Evolutionary conservation across 2,888 invertebrate genomes (phyloP).

Genomic region (Zele albiditarsus): DNA sequence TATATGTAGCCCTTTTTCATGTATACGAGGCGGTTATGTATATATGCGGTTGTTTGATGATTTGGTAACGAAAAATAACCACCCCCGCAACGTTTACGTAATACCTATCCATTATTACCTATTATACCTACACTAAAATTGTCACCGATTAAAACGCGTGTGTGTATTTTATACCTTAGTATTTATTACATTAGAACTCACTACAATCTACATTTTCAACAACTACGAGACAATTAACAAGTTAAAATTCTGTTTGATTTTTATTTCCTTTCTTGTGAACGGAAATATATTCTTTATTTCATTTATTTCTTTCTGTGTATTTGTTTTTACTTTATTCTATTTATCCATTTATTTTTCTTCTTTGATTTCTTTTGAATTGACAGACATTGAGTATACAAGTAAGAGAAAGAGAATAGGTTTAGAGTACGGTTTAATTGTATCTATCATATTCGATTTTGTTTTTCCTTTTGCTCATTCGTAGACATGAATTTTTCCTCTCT

Average conservation of each 20-base stretch:
- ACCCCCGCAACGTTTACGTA: constrained; percentile 8
- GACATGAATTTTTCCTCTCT: constrained; percentile 36
- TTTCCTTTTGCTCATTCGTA: no score
- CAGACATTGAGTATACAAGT: constrained; percentile 28
- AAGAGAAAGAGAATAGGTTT: constrained; percentile 37
- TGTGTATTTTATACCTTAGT: constrained; percentile 43
- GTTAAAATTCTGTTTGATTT: constrained; percentile 3
- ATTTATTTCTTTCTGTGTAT: constrained; percentile 31
- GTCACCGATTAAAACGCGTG: constrained; percentile 45
- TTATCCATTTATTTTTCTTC: constrained; percentile 23
- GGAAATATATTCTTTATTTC: constrained; percentile 34
- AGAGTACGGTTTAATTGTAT: constrained; percentile 21
- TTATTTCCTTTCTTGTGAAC: constrained; percentile 27
- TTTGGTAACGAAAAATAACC: background rate
- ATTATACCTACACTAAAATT: constrained; percentile 64
- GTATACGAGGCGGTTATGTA: no score
- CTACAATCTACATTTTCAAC: constrained; percentile 68
- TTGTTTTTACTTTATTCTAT: constrained; percentile 15
- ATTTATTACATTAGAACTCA: constrained; percentile 67
- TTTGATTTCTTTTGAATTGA: constrained; percentile 9
- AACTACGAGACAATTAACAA: constrained; percentile 60
- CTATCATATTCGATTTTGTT: background rate
- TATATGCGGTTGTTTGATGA: background rate
- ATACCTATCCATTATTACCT: constrained; percentile 54
- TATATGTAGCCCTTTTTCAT: constrained; percentile 44